Conservation (phyloP, 1,140 invertebrate genomes). For the Lordiphosa stackelbergi region DNA sequence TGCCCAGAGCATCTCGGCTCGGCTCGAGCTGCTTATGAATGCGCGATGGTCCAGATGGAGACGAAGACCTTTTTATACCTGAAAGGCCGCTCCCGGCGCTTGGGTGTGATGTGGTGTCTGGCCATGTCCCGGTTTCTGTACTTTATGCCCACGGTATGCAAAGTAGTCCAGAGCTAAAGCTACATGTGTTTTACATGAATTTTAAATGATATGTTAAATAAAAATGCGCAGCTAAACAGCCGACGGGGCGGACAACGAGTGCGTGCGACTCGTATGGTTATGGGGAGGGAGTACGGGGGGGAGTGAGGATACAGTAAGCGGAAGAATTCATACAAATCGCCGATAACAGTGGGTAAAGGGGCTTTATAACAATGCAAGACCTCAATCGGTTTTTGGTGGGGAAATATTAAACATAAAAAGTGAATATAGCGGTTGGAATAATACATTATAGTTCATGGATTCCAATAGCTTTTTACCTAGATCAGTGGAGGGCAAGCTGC, state of each 20-base stretch:
- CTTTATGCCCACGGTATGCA: conserved; percentile 73
- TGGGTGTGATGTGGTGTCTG: conserved; percentile 55
- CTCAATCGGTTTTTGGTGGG: too few relatives aligned
- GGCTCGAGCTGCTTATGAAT: conserved; percentile 51
- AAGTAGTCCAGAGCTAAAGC: conserved; percentile 51
- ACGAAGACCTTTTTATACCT: conserved; percentile 13
- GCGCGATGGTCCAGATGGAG: conserved; percentile 15
- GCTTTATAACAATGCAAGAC: too few relatives aligned
- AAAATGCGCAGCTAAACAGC: conserved; percentile 74
- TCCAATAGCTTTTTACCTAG: too few relatives aligned
- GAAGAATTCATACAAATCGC: too few relatives aligned
- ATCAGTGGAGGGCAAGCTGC: too few relatives aligned
- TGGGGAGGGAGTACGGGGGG: too few relatives aligned
- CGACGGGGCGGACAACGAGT: conserved; percentile 34
- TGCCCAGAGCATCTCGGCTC: neutral
- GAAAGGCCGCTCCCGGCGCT: conserved; percentile 53
- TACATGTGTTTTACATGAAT: conserved; percentile 76
- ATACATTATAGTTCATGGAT: too few relatives aligned
- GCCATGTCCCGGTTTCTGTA: conserved; percentile 23
- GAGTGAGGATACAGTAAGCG: too few relatives aligned
- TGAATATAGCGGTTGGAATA: too few relatives aligned
- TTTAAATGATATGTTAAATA: conserved; percentile 76
- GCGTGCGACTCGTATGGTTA: too few relatives aligned
- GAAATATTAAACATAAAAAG: too few relatives aligned
- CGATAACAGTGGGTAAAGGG: too few relatives aligned